These are phyloP conservation scores for Caenorhabditis sp. DNA, from an alignment of 2,888 invertebrate genomes.

Conservation along the genomic window DNA sequence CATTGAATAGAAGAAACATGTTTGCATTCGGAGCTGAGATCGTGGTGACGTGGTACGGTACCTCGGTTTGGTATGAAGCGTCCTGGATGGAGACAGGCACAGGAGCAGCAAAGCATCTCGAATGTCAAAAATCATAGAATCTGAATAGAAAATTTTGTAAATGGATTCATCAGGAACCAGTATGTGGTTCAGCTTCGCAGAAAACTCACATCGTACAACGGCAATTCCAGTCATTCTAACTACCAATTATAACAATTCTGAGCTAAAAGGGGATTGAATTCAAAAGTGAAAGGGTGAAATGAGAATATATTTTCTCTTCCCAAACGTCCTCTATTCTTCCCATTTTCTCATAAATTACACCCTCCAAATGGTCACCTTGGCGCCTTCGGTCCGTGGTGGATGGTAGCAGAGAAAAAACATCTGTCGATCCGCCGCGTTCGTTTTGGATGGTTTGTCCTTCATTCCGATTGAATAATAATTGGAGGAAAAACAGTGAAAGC, in stretches of 20 bases:
- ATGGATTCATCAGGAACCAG: too few species aligned
- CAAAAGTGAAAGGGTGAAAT: slow-evolving; percentile 22
- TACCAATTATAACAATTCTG: slow-evolving; percentile 10
- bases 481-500: slow-evolving; percentile 7
- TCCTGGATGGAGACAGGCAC: neutral
- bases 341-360: slow-evolving; percentile 57
- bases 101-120: neutral
- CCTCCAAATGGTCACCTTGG: slow-evolving; percentile 58
- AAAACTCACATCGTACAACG: slow-evolving; percentile 2
- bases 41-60: slow-evolving; percentile 25
- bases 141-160: too few species aligned
- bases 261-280: neutral
- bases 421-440: slow-evolving; percentile 18
- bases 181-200: neutral
- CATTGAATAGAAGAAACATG: slow-evolving; percentile 19
- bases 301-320: slow-evolving; percentile 14
- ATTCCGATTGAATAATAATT: slow-evolving; percentile 36
- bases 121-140: too few species aligned
- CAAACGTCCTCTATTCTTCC: slow-evolving; percentile 5
- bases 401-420: slow-evolving; percentile 40
- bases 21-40: slow-evolving; percentile 24
- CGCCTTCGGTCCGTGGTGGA: slow-evolving; percentile 25
- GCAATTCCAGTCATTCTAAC: neutral
- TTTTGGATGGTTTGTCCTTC: slow-evolving; percentile 18
- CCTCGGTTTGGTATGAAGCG: slow-evolving; percentile 9